Evolutionary conservation across 2,113 vertebrate genomes (phyloP).

Genomic region (Dryoscopus gambensis): DNA sequence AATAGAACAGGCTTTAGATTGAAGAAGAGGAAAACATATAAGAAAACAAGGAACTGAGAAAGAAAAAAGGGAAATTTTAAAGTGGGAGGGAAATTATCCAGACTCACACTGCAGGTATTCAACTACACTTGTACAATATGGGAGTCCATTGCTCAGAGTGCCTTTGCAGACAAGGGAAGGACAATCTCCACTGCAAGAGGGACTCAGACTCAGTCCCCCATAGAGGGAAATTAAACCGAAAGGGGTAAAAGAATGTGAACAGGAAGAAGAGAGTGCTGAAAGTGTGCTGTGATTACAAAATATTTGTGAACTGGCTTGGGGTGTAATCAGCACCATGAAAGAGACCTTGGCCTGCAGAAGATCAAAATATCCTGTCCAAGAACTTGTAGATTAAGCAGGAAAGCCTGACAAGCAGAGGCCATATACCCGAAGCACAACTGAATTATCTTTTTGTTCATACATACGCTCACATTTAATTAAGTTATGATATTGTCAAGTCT

Average conservation of each 20-base stretch:
- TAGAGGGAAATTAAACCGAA: not conserved
- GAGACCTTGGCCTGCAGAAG: not conserved
- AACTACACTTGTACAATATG: not conserved
- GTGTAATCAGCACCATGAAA: not conserved
- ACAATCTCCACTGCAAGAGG: not conserved
- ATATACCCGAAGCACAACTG: not conserved
- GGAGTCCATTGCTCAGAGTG: not conserved
- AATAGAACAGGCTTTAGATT: not conserved
- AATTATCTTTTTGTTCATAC: slow-evolving; percentile 10
- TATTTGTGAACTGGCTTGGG: not conserved
- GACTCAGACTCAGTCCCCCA: not conserved
- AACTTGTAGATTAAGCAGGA: not conserved
- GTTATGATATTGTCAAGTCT: slow-evolving; percentile 13
- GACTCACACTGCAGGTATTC: not conserved
- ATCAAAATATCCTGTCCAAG: not conserved
- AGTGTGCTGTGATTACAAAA: not conserved
- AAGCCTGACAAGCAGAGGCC: not conserved
- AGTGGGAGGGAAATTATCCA: not conserved
- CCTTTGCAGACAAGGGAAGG: not conserved
- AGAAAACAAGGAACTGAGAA: not conserved
- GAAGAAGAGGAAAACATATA: not conserved
- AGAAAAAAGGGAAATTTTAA: not conserved
- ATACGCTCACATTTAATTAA: not conserved
- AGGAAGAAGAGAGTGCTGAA: not conserved
- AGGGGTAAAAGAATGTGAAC: not conserved